Evolutionary conservation across 2,797 vertebrate genomes (phyloP), one percentile per base, ranked within the genome.

Genomic region (Phoebastria nigripes): DNA sequence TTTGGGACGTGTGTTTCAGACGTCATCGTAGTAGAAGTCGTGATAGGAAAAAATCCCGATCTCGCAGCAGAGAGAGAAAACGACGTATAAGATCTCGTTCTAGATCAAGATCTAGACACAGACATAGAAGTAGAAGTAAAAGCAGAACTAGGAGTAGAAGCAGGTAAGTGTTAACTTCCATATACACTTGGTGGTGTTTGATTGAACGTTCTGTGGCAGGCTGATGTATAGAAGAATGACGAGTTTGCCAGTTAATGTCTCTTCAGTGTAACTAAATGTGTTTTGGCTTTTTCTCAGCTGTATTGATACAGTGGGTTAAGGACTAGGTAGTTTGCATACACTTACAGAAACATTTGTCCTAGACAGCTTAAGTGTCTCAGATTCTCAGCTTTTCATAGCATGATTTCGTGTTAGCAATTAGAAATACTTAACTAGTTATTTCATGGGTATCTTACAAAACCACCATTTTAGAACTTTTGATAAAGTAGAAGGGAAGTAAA

Each of bases 21-120:
- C 98, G 98, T 35, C 99, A 99, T 97, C 99, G 98, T 88, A 99
- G 99, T 98, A 99, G 97, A 98, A 99, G 99, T 94, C 98, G 98
- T 15, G 99, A 99, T 80, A 98, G 98, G 81, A 98, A 98, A 89
- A 98, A 99, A 33, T 99, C 99, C 14, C 97, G 98, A 24, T 99
- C 99, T 41, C 98, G 98, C 96, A 99, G 98, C 96, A 97, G 98
- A 73, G 98, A 99, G 35, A 98, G 97, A 96, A 99, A 99, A 97
- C 99, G 98, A 39, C 98, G 99, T 71, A 92, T 98, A 18, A 97
- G 98, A 86, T 99, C 99, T 77, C 98, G 99, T 44, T 99, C 99
- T 9, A 98, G 99, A 90, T 99, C 99, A 65, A 98, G 98, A 95
- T 98, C 98, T 96, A 99, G 99, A 97, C 99, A 99, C 89, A 98